These are phyloP conservation scores for Rhorus exstirpatorius DNA, from an alignment of 2,888 invertebrate species.

Conservation along the genomic window DNA sequence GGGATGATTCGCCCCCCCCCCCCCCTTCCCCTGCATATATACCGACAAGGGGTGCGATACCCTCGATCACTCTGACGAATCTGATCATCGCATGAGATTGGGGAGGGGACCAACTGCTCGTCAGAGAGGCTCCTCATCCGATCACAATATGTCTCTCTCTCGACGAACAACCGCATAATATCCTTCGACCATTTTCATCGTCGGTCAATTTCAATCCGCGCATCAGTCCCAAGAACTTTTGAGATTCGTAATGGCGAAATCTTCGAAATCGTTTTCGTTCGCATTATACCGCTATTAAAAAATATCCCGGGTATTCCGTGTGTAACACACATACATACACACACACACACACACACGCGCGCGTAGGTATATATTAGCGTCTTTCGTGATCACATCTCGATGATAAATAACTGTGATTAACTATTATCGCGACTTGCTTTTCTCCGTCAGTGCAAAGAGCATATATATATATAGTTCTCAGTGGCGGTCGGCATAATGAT, in stretches of 20 bases:
- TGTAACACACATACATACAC: background rate
- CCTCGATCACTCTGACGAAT: conserved; percentile 43
- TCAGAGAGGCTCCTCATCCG: conserved; percentile 13
- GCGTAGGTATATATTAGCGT: background rate
- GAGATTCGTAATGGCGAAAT: conserved; percentile 2
- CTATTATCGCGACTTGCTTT: conserved; percentile 38
- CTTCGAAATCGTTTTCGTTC: conserved; percentile 19
- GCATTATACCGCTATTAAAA: conserved; percentile 37
- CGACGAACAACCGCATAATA: conserved; percentile 31
- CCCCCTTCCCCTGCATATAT: conserved; percentile 23
- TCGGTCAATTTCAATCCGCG: conserved; percentile 30
- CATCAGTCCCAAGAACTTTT: conserved; percentile 18
- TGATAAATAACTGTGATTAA: conserved; percentile 61
- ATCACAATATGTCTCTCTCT: conserved; percentile 43
- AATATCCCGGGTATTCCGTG: background rate
- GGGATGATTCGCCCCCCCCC: conserved; percentile 58
- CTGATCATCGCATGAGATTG: conserved; percentile 31
- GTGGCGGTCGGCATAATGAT: conserved; percentile 12
- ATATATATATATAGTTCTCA: background rate
- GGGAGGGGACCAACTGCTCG: conserved; percentile 51
- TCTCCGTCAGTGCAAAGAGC: conserved; percentile 30
- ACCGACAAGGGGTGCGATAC: conserved; percentile 40
- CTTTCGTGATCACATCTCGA: conserved; percentile 1
- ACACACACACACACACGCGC: background rate
- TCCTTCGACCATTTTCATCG: conserved; percentile 34